These are phyloP conservation scores for Micrasema minimum DNA, from an alignment of 1,140 invertebrate genomes.

Conservation along the genomic window DNA sequence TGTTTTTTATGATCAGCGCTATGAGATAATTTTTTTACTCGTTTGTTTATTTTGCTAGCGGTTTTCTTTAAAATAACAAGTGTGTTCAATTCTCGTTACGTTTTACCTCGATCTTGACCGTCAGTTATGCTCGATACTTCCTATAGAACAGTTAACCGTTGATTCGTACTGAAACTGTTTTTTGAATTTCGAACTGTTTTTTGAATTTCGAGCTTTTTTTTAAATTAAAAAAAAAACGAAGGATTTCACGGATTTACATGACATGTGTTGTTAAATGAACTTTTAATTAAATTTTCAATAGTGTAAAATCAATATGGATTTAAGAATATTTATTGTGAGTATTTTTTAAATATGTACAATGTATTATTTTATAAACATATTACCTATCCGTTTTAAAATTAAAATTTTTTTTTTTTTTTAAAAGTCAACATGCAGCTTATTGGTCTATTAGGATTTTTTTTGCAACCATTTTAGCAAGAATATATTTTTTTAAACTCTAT, in stretches of 20 bases:
- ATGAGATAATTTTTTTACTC: not conserved
- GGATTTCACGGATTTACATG: not conserved
- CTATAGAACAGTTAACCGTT: constrained; percentile 12
- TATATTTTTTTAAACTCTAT: too few relatives aligned
- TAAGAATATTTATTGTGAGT: constrained; percentile 31
- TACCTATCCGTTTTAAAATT: too few relatives aligned
- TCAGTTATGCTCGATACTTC: constrained; percentile 24
- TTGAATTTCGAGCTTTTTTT: not conserved
- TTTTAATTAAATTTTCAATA: not conserved
- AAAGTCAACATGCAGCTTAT: too few relatives aligned
- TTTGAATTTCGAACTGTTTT: not conserved
- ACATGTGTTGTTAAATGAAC: constrained; percentile 15
- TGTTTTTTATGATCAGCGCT: not conserved
- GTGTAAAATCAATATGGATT: constrained; percentile 25
- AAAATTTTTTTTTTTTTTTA: too few relatives aligned
- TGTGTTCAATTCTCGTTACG: constrained; percentile 27
- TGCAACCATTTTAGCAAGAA: too few relatives aligned
- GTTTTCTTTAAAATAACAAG: constrained; percentile 26
- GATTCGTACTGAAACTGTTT: not conserved
- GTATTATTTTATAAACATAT: too few relatives aligned
- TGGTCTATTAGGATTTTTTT: too few relatives aligned
- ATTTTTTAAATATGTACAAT: not conserved
- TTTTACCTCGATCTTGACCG: constrained; percentile 32
- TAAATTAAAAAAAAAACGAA: not conserved
- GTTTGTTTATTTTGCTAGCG: not conserved